A percentile compares a stretch with the other conserved stretches of the same genome.
Evolutionary conservation across 2,113 vertebrate genomes (phyloP).

Genomic region (Saccopteryx bilineata): DNA sequence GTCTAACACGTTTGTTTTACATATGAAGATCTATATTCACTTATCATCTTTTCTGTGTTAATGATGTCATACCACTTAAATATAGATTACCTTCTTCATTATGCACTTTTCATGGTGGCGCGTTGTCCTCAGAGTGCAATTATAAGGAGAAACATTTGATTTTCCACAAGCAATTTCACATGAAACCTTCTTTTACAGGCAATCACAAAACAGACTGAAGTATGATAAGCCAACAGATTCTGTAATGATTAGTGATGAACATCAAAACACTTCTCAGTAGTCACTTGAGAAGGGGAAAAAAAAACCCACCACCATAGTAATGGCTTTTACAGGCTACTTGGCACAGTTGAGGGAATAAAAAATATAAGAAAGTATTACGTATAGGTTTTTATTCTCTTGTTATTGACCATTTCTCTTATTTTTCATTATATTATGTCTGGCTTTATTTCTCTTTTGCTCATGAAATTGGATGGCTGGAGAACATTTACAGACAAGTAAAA

Average conservation of each 20-base stretch:
- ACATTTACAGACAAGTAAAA: conserved; percentile 35
- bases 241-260: neutral
- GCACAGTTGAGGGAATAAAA: neutral
- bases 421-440: conserved; percentile 42
- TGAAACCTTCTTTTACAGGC: neutral
- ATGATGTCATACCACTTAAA: neutral
- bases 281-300: neutral
- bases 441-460: conserved; percentile 59
- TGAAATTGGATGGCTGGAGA: conserved; percentile 49
- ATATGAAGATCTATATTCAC: conserved; percentile 33
- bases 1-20: neutral
- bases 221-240: neutral
- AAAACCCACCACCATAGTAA: neutral
- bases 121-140: neutral
- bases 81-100: neutral
- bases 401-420: conserved; percentile 44
- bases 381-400: conserved; percentile 27
- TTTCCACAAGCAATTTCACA: conserved; percentile 1
- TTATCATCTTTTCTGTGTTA: conserved; percentile 46
- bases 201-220: conserved; percentile 46
- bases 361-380: neutral
- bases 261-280: neutral
- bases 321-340: conserved; percentile 24
- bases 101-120: neutral
- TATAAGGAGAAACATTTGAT: conserved; percentile 2